Percentiles rank a stretch among this genome's conserved stretches.
Evolutionary conservation across 2,888 invertebrate genomes (phyloP).

Genomic region (Tetropium fuscum): DNA sequence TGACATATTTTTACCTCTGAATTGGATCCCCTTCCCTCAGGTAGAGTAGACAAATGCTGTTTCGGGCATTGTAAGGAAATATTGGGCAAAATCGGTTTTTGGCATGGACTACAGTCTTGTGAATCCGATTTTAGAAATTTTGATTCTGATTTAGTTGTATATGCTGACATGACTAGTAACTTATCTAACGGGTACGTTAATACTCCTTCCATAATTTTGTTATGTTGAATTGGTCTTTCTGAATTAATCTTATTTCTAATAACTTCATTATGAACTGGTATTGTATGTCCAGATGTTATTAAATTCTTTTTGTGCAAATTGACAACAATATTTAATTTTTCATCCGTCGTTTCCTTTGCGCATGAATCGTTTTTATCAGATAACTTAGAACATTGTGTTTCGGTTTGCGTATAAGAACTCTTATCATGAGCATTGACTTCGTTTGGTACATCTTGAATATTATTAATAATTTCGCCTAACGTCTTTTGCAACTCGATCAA

Average conservation of each 20-base stretch:
- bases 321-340: neutral
- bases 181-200: neutral
- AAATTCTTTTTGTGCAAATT: neutral
- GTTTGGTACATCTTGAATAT: conserved; percentile 20
- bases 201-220: neutral
- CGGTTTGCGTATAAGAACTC: conserved; percentile 15
- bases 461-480: conserved; percentile 39
- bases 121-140: neutral
- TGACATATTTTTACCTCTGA: neutral
- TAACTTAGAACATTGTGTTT: neutral
- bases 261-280: too few species aligned
- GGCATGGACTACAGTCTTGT: neutral
- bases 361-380: neutral
- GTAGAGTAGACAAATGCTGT: neutral
- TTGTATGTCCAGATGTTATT: too few species aligned
- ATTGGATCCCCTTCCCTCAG: conserved; percentile 7
- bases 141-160: neutral
- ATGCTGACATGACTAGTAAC: conserved; percentile 9
- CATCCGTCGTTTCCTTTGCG: neutral
- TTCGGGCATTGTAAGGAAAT: too few species aligned
- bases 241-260: neutral
- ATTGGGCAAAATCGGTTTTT: too few species aligned
- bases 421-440: neutral
- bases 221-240: neutral
- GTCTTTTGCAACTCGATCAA: conserved; percentile 44